Base-by-base conservation (phyloP, 2,888 invertebrate genomes). In the Apodemia zela region DNA sequence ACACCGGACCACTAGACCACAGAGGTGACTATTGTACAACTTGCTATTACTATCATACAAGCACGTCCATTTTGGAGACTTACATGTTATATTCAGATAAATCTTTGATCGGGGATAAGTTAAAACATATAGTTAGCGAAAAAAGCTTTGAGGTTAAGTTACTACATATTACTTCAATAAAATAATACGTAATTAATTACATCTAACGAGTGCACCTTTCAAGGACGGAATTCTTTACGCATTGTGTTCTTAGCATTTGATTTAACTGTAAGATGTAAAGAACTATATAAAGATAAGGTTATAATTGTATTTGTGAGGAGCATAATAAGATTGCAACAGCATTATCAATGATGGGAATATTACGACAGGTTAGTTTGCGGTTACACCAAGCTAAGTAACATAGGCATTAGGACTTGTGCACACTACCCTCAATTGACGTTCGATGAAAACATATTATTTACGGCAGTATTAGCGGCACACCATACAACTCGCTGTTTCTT, bases 241-340 rank as follows among this genome's bases (percentile, higher is more conserved):
- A 21, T 21, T 54, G 13, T 15, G 15, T 54, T 21, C 13, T 15
- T 13, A 54, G 54, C 54, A 54, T 13, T 25, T 67, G 61, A 67
- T 68, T 65, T 63, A 60, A 69, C 68, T 68, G 66, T 68, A 67
- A 51, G 63, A 61, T 42, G 63, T 65, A 64, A 67, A 66, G 67
- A 69, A 67, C 69, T 68, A 4, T 45, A 68, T 69, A 68, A 62
- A 60, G 65, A 62, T 64, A 66, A 67, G 68, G 59, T 81, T 82
- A 85, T 86, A 78, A 75, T 71, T 74, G 78, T 81, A 84, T 86
- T 84, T 81, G 84, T 83, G 84, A 81, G 79, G 75, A 80, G 78
- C 77, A 85, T 85, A 86, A 86, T 87, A 77, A 79, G 73, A 79
- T 88, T 87, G 81, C 87, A 77, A 85, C 81, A 88, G 82, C 75